These are phyloP conservation scores for Hedya salicella DNA, from an alignment of 2,888 invertebrate genomes.

Conservation along the genomic window DNA sequence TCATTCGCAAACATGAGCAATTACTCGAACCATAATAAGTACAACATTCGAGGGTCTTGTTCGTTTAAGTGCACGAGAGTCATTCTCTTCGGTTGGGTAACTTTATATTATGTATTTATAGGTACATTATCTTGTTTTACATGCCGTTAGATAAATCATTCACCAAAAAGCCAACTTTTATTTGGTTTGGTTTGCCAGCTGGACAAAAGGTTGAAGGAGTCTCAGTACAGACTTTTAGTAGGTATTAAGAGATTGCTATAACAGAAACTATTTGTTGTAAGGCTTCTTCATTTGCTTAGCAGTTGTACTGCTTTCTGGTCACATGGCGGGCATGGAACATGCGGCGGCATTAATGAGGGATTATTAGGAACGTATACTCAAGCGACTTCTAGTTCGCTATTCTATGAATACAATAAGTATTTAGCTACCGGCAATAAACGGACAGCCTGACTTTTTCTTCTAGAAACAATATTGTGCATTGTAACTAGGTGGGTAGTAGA, in stretches of 20 bases:
- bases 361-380: neutral
- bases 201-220: neutral
- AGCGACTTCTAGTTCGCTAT: neutral
- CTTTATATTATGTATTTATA: neutral
- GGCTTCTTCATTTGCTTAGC: slow-evolving; percentile 21
- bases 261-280: slow-evolving; percentile 5
- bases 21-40: slow-evolving; percentile 14
- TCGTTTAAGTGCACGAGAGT: neutral
- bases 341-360: neutral
- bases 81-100: neutral
- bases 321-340: slow-evolving; percentile 2
- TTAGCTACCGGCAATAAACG: neutral
- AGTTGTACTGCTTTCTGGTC: slow-evolving; percentile 20
- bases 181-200: neutral
- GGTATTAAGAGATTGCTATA: neutral
- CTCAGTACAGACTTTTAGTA: neutral
- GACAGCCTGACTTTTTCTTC: too few relatives aligned
- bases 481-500: too few relatives aligned
- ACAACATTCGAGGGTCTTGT: neutral
- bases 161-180: neutral
- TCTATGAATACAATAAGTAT: neutral
- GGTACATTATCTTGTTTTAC: too few relatives aligned
- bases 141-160: too few relatives aligned
- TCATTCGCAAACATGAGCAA: slow-evolving; percentile 10
- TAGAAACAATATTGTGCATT: too few relatives aligned